Base-by-base conservation (phyloP, 1,140 invertebrate genomes). In the Meteorus sp. region DNA sequence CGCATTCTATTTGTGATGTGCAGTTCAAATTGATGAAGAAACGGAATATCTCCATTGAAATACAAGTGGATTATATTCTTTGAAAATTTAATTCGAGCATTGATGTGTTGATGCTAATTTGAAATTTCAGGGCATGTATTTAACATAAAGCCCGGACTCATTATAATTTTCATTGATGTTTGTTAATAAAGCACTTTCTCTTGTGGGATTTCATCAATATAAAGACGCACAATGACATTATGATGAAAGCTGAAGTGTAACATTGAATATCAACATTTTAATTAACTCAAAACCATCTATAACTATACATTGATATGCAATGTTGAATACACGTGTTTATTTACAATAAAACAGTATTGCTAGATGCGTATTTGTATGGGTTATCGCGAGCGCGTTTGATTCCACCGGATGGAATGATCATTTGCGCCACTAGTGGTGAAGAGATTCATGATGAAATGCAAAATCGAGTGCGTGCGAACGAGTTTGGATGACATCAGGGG, bases 401-500 rank as follows among this genome's bases (percentile, higher is more conserved):
- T 52, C 19, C 29, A 15, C 15, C 27, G 47, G 48, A 19, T 1
- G 25, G 23, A 52, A 29, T 52, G 39, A 44, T 43, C 13, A 44
- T 55, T 7, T 15, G 17, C 11, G 13, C 31, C 22, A 17, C 13
- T 17, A 41, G 20, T 17, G 15, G 11, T 43, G 23, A 52, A 53
- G 37, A 41, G 37, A 41, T 53, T 53, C 51, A 59, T 52, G 47
- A 52, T 59, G 35, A 41, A 59, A 44, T 43, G 39, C 5, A n/a
- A n/a, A n/a, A n/a, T n/a, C n/a, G 20, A 11, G 29, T 27, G 9
- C 33, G 27, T 20, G 23, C 35, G 25, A 59, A 52, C 50, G 56
- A 45, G 50, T 54, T 54, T 58, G 22, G 60, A 58, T 62, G 60
- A 62, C 60, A 58, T 54, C 31, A 35, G 27, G 56, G 60, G 60